Evolutionary conservation across 2,113 vertebrate species (phyloP), one percentile per base, ranked within the genome.

Genomic region (Thamnaconus septentrionalis): DNA sequence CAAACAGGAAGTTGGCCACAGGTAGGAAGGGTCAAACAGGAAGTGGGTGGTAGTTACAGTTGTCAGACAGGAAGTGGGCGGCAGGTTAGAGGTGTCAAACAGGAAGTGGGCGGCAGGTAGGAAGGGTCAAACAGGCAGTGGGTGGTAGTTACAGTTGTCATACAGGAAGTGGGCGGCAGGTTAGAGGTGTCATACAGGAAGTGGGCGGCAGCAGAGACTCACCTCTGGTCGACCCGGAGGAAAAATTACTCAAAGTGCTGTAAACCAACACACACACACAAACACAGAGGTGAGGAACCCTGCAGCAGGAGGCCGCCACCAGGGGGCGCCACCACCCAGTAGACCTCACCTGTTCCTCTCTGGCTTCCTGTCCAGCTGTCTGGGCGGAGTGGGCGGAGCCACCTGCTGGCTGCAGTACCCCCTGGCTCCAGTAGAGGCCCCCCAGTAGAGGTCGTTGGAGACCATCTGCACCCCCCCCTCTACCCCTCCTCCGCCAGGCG

Each of bases 361-460:
- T 0, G 61, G 66, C 0, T 7, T 73, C 50, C 83, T 69, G 9
- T 64, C 66, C 0, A 60, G 39, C 43, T 86, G 85, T 0, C 58
- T 73, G 4, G 87, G 81, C 0, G 75, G 86, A 11, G 88, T 83
- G 0, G 80, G 77, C 1, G 89, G 53, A 4, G 78, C 62, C 0
- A 69, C 40, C 8, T 53, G 79, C 41, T 67, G 78, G 53, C 51
- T 84, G 85, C 85, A 81, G 47, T 69, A 68, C 3, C 39, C 62
- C 62, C 70, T 78, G 42, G 69, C 78, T 39, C 75, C 42, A 74
- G 0, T 1, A 53, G 49, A 3, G 39, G 94, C 85, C 59, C 94
- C 95, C 41, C 94, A 94, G 62, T 97, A 97, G 83, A 96, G 94
- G 71, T 94, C 80, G 42, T 96, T 97, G 50, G 95, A 93, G 70